phyloP scores from a whole-genome alignment of 1,140 invertebrate genomes.

The Panagrolaimus sp. region DNA sequence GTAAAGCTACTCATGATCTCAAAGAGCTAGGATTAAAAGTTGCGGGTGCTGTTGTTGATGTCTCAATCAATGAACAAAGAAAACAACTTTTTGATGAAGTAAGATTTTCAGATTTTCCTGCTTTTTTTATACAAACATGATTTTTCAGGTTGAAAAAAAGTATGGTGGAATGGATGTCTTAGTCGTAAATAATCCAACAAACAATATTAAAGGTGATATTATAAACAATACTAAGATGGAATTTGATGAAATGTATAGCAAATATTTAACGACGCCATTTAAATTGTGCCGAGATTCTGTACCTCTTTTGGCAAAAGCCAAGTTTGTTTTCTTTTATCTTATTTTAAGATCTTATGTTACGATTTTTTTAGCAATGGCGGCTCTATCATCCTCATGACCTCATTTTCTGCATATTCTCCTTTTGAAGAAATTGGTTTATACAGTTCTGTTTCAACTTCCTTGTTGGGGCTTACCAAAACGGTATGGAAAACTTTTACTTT shows the following conservation, averaged over 20 bases:
- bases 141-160: conserved; percentile 32
- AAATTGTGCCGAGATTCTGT: conserved; percentile 9
- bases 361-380: conserved; percentile 29
- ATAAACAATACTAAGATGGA: conserved; percentile 25
- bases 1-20: conserved; percentile 14
- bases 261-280: conserved; percentile 37
- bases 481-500: conserved; percentile 63
- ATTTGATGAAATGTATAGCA: conserved; percentile 29
- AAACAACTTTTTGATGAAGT: conserved; percentile 25
- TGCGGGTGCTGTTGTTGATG: conserved; percentile 23
- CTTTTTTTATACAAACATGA: background rate
- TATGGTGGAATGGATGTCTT: conserved; percentile 24
- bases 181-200: conserved; percentile 18
- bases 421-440: conserved; percentile 78
- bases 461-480: conserved; percentile 79
- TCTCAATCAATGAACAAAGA: conserved; percentile 23
- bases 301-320: conserved; percentile 35
- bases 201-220: conserved; percentile 34
- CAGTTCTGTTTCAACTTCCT: conserved; percentile 83
- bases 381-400: conserved; percentile 64
- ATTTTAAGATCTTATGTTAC: background rate
- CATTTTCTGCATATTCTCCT: conserved; percentile 77
- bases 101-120: background rate
- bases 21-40: conserved; percentile 25
- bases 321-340: conserved; percentile 16